Conservation (phyloP, 2,888 invertebrate genomes). For the Panopea generosa region DNA sequence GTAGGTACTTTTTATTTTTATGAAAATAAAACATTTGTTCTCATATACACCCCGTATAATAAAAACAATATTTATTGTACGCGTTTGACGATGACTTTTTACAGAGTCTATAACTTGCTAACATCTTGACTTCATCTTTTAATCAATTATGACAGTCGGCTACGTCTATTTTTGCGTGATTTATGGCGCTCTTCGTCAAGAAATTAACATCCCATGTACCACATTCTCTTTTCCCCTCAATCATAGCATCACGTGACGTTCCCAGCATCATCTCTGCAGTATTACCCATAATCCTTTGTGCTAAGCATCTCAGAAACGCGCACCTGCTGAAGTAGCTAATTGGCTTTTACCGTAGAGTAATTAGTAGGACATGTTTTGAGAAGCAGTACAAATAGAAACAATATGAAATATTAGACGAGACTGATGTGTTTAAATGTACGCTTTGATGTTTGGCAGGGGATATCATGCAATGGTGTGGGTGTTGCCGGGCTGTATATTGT, state of each 20-base stretch:
- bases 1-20: no score
- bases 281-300: slow-evolving; percentile 61
- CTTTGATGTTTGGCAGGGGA: slow-evolving; percentile 41
- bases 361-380: slow-evolving; percentile 33
- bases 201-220: slow-evolving; percentile 56
- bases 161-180: slow-evolving; percentile 50
- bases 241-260: slow-evolving; percentile 50
- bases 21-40: no score
- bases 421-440: slow-evolving; percentile 26
- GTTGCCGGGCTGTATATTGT: slow-evolving; percentile 1
- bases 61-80: no score
- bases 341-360: slow-evolving; percentile 53
- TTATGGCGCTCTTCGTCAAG: slow-evolving; percentile 35
- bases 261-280: slow-evolving; percentile 38
- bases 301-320: slow-evolving; percentile 53
- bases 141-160: slow-evolving; percentile 48
- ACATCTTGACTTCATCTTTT: slow-evolving; percentile 52
- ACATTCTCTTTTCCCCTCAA: slow-evolving; percentile 30
- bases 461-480: not conserved
- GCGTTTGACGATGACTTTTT: no score
- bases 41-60: no score
- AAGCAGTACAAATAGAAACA: slow-evolving; percentile 33
- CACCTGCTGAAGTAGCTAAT: slow-evolving; percentile 54
- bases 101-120: not conserved
- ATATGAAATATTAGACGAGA: slow-evolving; percentile 42